Base-by-base conservation (phyloP, 1,140 invertebrate genomes). In the Papilio machaon region DNA sequence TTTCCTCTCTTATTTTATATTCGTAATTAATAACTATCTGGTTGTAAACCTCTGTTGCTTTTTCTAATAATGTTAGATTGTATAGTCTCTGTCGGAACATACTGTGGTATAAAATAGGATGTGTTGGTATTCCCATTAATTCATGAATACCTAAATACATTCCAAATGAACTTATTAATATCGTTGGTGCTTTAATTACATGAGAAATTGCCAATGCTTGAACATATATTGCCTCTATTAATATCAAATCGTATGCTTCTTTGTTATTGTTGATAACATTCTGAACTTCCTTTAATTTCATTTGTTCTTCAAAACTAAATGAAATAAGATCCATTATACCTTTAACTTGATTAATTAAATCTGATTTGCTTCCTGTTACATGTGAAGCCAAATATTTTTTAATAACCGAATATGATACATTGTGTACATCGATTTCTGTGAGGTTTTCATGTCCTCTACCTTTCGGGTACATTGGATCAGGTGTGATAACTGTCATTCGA, bases 41-140 rank as follows among this genome's bases (percentile, higher is more conserved):
- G 19, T 84, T 84, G 75, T 87, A 87, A 4, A 88, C 73, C 67
- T 87, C 85, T 9, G 52, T 49, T 1, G 92, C n/a, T 83, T 92
- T 90, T 75, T 94, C 88, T 84, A 84, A 90, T 35, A 92, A 84
- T 0, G 79, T 85, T 10, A 91, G 79, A 81, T 89, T 85, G 13
- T 85, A 77, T 7, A 88, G 35, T 58, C 70, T 86, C 73, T 85
- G 92, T 5, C 88, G 76, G 17, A 94, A 74, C 0, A 91, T 19
- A 35, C 89, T 86, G 0, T 95, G 95, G 82, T 95, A 92, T 38
- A 95, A 82, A n/a, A 95, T 82, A 0, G 94, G 91, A 81, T 95
- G 93, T 6, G 87, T 82, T 6, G 93, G 91, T 81, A 91, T 94
- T 8, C 95, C 95, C n/a, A 94, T 82, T 1, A 80, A 60, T 23